A percentile compares a stretch with the other conserved stretches of the same genome.
phyloP scores from a whole-genome alignment of 1,140 invertebrate species.

The Sinella curviseta region DNA sequence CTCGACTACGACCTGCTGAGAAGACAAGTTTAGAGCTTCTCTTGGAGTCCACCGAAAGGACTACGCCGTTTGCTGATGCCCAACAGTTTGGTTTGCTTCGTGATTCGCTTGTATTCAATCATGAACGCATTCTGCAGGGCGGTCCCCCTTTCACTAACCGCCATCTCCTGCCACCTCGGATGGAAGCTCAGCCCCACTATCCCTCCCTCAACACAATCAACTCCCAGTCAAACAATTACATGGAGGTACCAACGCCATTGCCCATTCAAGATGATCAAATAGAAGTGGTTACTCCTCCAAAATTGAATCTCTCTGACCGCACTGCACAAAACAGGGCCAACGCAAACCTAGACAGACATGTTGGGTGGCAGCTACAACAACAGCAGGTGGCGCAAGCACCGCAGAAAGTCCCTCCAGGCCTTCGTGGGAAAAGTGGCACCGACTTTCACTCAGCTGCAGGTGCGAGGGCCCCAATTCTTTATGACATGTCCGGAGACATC shows the following conservation, averaged over 20 bases:
- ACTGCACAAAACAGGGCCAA: not conserved
- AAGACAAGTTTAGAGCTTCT: not conserved
- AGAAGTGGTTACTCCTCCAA: not conserved
- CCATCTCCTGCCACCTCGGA: no score
- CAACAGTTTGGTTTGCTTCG: not conserved
- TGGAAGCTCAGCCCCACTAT: no score
- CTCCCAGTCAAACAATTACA: not conserved
- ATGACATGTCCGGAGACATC: not conserved
- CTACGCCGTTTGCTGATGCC: not conserved
- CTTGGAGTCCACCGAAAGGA: not conserved
- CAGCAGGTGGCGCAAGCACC: not conserved
- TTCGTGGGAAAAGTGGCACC: not conserved
- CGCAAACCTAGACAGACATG: not conserved
- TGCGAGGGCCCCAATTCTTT: no score
- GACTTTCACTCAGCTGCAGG: not conserved
- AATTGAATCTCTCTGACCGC: not conserved
- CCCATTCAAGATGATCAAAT: not conserved
- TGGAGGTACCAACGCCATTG: not conserved
- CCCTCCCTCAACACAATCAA: not conserved
- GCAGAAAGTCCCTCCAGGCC: not conserved
- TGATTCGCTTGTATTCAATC: conserved; percentile 6
- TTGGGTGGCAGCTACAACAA: not conserved
- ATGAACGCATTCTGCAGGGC: not conserved
- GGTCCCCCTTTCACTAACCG: not conserved
- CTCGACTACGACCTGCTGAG: not conserved